These are phyloP conservation scores for Adelges cooleyi DNA, from an alignment of 1,140 invertebrate genomes.

Conservation along the genomic window DNA sequence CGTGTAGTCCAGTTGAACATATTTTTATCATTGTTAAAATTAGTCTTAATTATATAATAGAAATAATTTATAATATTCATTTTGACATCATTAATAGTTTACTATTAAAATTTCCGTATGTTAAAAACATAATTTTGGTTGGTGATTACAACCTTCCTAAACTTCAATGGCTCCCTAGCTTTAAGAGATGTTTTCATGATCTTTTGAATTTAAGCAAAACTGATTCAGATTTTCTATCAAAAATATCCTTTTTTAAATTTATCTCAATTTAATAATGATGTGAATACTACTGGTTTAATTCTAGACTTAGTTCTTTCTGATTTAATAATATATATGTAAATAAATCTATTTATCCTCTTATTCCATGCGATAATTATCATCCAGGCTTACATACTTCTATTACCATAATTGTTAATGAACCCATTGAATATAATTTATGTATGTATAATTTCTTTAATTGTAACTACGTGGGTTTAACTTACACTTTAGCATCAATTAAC, in stretches of 20 bases:
- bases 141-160: not conserved
- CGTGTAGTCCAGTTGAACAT: not conserved
- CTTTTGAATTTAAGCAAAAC: too few species aligned
- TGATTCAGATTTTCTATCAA: too few species aligned
- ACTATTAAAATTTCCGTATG: not conserved
- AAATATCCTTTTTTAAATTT: too few species aligned
- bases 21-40: not conserved
- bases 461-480: not conserved
- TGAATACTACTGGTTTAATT: too few species aligned
- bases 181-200: too few species aligned
- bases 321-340: too few species aligned
- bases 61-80: not conserved
- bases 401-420: not conserved
- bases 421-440: not conserved
- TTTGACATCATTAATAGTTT: not conserved
- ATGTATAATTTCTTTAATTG: not conserved
- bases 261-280: too few species aligned
- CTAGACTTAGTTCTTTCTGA: too few species aligned
- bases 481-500: not conserved
- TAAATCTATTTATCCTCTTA: not conserved
- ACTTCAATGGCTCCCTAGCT: too few species aligned
- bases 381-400: not conserved
- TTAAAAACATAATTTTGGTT: not conserved
- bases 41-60: not conserved
- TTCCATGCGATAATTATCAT: not conserved